phyloP scores from a whole-genome alignment of 2,113 vertebrate genomes.

The Rattus norvegicus region GRCr8 NC_086039.1:32738501-32739000 shows the following conservation, averaged over 20 bases:
- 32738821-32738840: conserved; percentile 63
- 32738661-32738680: conserved; percentile 6
- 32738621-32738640: background rate
- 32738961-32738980: conserved; percentile 30
- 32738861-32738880: conserved; percentile 34
- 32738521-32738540: conserved; percentile 46
- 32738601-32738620: background rate
- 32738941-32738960: background rate
- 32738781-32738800: conserved; percentile 72
- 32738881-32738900: conserved; percentile 50
- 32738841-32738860: conserved; percentile 68
- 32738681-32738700: background rate
- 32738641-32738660: background rate
- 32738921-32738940: conserved; percentile 26
- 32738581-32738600: conserved; percentile 33
- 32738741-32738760: conserved; percentile 47
- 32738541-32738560: conserved; percentile 33
- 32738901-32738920: conserved; percentile 19
- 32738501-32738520: conserved; percentile 45
- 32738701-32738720: conserved; percentile 22
- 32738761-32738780: conserved; percentile 33
- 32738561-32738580: conserved; percentile 20
- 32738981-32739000: conserved; percentile 19
- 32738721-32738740: conserved; percentile 55
- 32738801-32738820: conserved; percentile 70